Base-by-base conservation (phyloP, 2,113 vertebrate genomes). In the Apodemus speciosus region DNA sequence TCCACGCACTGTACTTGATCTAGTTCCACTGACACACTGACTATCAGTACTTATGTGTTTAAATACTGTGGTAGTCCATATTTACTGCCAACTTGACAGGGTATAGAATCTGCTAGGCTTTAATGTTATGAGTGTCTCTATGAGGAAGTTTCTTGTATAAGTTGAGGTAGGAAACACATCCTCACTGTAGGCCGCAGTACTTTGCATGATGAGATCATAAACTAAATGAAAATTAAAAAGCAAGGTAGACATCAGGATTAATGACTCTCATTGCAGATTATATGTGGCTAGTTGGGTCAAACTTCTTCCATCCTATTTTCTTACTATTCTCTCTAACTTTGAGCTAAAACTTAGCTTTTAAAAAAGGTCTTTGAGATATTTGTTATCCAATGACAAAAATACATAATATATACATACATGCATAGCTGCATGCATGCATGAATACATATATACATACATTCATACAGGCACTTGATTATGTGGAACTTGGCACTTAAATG, bases 1-100 rank as follows among this genome's bases (percentile, higher is more conserved):
- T 72, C 68, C 21, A 85, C 56, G 8, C 32, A 64, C 93, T 97
- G 60, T 49, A 68, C 56, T 94, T 66, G 38, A 18, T n/a, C 25
- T 92, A 20, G 14, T 79, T 60, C 58, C 95, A n/a, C 88, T 93
- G 88, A 96, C 85, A 93, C 92, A 62, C 18, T 95, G 85, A 90
- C 43, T 81, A 66, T 71, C 62, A 85, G 46, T 77, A 68, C 90
- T 69, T 94, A 66, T 93, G 27, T 90, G 71, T 13, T 23, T 79
- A 89, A 93, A 95, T 38, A 93, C 56, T 53, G 9, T 32, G 38
- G 30, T 49, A 6, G 43, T n/a, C 30, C 0, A n/a, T n/a, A 51
- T 2, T 23, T 10, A 25, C 18, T 21, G 10, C 8, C 30, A 49
- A 15, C 43, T 51, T 51, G 1, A 46, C 3, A 14, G 2, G 2